Percentiles rank a stretch among this genome's conserved stretches.
Conservation (phyloP, 2,888 invertebrate species). For the Adineta ricciae region DNA sequence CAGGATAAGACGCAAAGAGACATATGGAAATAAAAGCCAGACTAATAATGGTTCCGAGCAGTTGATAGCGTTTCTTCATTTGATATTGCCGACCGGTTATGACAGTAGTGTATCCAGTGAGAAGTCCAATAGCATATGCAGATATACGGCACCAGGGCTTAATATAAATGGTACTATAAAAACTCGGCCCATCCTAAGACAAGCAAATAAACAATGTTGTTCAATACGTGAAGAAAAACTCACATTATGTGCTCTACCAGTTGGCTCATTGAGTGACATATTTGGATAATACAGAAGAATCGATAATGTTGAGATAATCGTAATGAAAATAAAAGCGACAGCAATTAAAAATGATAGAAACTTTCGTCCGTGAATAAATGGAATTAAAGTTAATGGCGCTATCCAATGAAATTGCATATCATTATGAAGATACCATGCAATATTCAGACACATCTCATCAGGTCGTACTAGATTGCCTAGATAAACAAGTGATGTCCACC, state of each 20-base stretch:
- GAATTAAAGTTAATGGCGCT: conserved; percentile 36
- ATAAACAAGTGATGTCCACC: conserved; percentile 37
- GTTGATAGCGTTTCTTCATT: too few species aligned
- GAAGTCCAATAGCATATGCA: neutral
- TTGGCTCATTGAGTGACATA: neutral
- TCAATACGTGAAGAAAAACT: neutral
- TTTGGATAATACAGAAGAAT: conserved; percentile 21
- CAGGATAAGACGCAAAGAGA: conserved; percentile 18
- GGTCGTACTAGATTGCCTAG: conserved; percentile 35
- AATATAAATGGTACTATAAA: too few species aligned
- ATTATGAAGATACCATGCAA: conserved; percentile 37
- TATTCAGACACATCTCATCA: conserved; percentile 34
- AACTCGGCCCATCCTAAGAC: too few species aligned
- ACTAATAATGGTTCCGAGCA: too few species aligned
- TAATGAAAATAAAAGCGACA: neutral
- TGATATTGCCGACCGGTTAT: too few species aligned
- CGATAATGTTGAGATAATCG: too few species aligned
- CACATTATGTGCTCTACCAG: neutral
- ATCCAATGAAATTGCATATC: conserved; percentile 37
- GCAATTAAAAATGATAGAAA: neutral
- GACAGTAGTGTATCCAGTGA: too few species aligned
- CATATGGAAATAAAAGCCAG: too few species aligned
- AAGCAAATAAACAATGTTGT: too few species aligned
- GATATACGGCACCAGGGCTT: neutral
- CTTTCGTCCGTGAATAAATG: conserved; percentile 25